These are phyloP conservation scores for Margarornis squamiger DNA, from an alignment of 2,797 vertebrate genomes.

Conservation along the genomic window DNA sequence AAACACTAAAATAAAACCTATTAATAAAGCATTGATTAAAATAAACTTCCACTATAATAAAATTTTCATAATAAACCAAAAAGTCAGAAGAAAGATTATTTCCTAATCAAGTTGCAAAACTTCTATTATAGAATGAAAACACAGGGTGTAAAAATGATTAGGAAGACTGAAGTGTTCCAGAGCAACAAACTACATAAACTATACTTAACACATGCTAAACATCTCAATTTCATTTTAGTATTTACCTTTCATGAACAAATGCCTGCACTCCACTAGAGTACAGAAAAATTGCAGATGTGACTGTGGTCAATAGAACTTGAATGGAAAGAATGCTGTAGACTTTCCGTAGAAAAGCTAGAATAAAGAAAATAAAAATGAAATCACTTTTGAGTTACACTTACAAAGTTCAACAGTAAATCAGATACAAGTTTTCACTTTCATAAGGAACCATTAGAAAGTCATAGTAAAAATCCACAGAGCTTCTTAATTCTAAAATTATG, in stretches of 20 bases:
- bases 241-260: constrained; percentile 89
- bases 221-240: background rate
- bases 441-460: background rate
- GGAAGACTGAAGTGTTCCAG: background rate
- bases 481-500: background rate
- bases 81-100: background rate
- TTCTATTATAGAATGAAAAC: background rate
- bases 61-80: background rate
- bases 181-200: background rate
- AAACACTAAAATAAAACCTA: background rate
- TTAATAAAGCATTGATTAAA: background rate
- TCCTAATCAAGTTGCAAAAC: background rate
- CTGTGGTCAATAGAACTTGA: constrained; percentile 89
- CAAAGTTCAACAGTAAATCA: background rate
- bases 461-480: background rate
- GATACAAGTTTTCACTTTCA: background rate
- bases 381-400: background rate
- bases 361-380: background rate
- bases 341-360: constrained; percentile 89
- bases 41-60: background rate
- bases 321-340: constrained; percentile 91
- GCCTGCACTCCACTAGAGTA: constrained; percentile 82
- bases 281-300: constrained; percentile 86
- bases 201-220: background rate
- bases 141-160: background rate